A percentile compares a stretch with the other conserved stretches of the same genome.
phyloP scores from a whole-genome alignment of 2,797 vertebrate species.

The Poeciliopsis infans region DNA sequence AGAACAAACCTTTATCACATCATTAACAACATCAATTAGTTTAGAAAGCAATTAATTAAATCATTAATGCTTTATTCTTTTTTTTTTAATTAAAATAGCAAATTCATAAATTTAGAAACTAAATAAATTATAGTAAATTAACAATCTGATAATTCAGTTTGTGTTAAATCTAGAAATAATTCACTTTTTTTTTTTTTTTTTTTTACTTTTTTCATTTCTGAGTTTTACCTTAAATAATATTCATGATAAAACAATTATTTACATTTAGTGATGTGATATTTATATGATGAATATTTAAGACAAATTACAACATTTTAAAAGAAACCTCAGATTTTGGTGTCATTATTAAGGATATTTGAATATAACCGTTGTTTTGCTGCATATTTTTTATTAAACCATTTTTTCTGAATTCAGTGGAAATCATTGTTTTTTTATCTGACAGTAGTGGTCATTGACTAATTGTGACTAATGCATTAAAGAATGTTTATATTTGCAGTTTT shows the following conservation, averaged over 20 bases:
- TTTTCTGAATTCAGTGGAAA: background rate
- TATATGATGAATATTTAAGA: background rate
- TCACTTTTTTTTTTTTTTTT: too few relatives aligned
- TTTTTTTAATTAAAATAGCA: background rate
- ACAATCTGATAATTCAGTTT: background rate
- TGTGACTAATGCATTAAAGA: too few relatives aligned
- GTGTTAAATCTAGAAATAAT: background rate
- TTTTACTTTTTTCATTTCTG: too few relatives aligned
- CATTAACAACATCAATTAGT: background rate
- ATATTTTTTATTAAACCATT: background rate
- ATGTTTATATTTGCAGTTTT: too few relatives aligned
- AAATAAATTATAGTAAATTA: background rate
- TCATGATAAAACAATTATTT: background rate
- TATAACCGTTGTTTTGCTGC: background rate
- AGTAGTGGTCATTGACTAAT: too few relatives aligned
- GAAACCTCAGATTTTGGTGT: background rate
- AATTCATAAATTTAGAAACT: background rate
- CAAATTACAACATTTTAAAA: background rate
- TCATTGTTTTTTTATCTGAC: background rate
- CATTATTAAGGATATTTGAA: background rate
- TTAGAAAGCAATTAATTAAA: background rate
- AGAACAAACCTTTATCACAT: background rate
- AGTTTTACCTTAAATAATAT: background rate
- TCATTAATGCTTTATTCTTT: background rate
- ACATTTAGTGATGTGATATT: background rate